phyloP scores from a whole-genome alignment of 2,888 invertebrate genomes.

The Xestia rhomboidea region DNA sequence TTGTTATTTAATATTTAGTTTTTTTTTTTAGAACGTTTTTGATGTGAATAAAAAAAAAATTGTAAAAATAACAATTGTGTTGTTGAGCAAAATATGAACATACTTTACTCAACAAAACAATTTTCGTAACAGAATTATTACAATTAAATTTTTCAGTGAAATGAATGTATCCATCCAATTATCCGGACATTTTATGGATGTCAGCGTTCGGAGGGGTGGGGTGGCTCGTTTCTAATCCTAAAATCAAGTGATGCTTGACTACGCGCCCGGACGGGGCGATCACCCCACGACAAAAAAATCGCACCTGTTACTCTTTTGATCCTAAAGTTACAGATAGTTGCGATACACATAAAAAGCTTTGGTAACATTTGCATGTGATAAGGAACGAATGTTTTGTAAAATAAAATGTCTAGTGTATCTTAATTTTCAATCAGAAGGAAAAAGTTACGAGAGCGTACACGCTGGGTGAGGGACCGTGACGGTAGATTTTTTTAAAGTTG shows the following conservation, averaged over 20 bases:
- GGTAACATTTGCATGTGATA: slow-evolving; percentile 63
- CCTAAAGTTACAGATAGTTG: slow-evolving; percentile 46
- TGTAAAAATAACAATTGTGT: neutral
- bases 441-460: slow-evolving; percentile 33
- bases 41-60: neutral
- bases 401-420: slow-evolving; percentile 62
- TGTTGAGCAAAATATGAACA: neutral
- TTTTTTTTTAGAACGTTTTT: neutral
- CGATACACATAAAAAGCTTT: slow-evolving; percentile 56
- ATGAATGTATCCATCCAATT: slow-evolving; percentile 60
- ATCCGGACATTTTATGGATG: slow-evolving; percentile 59
- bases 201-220: slow-evolving; percentile 63
- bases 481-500: slow-evolving; percentile 26
- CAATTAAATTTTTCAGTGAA: slow-evolving; percentile 57
- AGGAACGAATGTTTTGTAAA: slow-evolving; percentile 64
- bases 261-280: slow-evolving; percentile 35
- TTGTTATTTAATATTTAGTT: neutral
- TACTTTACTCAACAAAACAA: slow-evolving; percentile 20
- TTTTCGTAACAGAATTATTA: slow-evolving; percentile 29
- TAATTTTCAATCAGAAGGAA: slow-evolving; percentile 58
- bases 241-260: slow-evolving; percentile 66
- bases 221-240: slow-evolving; percentile 52
- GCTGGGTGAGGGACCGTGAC: slow-evolving; percentile 35
- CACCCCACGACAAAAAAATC: slow-evolving; percentile 45
- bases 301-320: slow-evolving; percentile 64